Percentiles rank a stretch among this genome's conserved stretches.
phyloP scores from a whole-genome alignment of 35 echinoderm and acorn worm species.

The Patiria miniata region DNA sequence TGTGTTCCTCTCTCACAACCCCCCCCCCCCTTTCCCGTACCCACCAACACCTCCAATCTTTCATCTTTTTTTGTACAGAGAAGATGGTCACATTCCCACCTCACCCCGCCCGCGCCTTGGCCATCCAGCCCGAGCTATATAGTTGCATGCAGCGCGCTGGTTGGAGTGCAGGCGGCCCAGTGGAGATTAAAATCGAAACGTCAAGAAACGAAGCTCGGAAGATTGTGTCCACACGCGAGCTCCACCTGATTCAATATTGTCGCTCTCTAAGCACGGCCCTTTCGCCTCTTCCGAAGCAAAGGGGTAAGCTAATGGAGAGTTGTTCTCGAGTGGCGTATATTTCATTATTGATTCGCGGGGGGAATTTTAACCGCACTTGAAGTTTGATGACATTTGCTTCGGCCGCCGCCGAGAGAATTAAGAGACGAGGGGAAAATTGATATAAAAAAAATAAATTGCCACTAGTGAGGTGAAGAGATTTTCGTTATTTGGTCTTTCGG shows the following conservation, averaged over 20 bases:
- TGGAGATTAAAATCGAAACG: slow-evolving; percentile 25
- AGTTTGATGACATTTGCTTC: slow-evolving; percentile 33
- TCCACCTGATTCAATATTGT: slow-evolving; percentile 28
- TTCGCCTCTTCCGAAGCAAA: not conserved
- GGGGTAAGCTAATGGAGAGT: slow-evolving; percentile 14
- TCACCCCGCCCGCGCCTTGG: not conserved
- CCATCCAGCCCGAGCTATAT: not conserved
- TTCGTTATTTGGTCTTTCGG: slow-evolving; percentile 23
- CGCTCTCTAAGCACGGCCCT: slow-evolving; percentile 1
- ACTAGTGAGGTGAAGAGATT: slow-evolving; percentile 17
- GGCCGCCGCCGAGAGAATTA: not conserved
- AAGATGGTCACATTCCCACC: not conserved
- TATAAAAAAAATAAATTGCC: slow-evolving; percentile 19
- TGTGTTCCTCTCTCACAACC: not conserved
- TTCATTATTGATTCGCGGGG: slow-evolving; percentile 22
- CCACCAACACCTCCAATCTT: too few species aligned
- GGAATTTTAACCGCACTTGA: slow-evolving; percentile 33
- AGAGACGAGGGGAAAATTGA: slow-evolving; percentile 17
- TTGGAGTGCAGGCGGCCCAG: not conserved
- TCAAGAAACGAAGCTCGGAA: slow-evolving; percentile 21
- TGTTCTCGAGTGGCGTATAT: slow-evolving; percentile 25
- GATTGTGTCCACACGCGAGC: slow-evolving; percentile 15
- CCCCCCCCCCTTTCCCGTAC: not conserved
- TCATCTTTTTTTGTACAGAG: not conserved
- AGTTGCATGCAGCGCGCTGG: not conserved